Evolutionary conservation across 2,888 invertebrate species (phyloP), one percentile per base, ranked within the genome.

Genomic region (Phrixothrix hirtus): DNA sequence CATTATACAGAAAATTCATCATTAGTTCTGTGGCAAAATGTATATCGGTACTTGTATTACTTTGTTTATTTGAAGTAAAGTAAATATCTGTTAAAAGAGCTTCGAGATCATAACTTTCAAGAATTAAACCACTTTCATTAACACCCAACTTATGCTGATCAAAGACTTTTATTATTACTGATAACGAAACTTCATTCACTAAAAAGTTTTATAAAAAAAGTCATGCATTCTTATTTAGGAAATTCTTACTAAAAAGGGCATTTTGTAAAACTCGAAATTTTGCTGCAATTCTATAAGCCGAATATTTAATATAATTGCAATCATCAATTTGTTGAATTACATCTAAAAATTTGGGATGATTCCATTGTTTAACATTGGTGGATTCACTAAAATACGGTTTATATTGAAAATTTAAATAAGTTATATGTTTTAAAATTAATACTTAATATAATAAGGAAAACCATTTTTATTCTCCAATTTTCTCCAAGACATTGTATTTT

Each of bases 241-340:
- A 45, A 30, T 46, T 77, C 81, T 77, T 76, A 90, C 90, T 84
- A 71, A 81, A 80, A 25, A 90, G 77, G 60, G 82, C 75, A 59
- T 79, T 80, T 68, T 86, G 86, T 36, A 87, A 69, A 45, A 81
- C 77, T 57, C 82, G 75, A 58, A 86, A 78, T 75, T 92, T 92
- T 56, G 86, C 81, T 10, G 90, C 89, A 53, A 88, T 83, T 59
- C 89, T 81, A 68, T 92, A 91, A 1, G 85, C 84, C 56, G 85
- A 83, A 75, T 89, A 90, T 68, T 86, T 86, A 52, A 91, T 85
- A 36, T 79, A 81, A 67, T 87, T 84, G 64, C 83, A 85, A 48
- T 83, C 83, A 59, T 83, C 80, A 15, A 87, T 71, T 29, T 77
- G 75, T 57, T 80, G 78, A 66, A 81, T 75, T 10, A 85, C 79